These are phyloP conservation scores for Pseudochirops cupreus DNA, from an alignment of 2,797 vertebrate genomes.

Conservation along the genomic window DNA sequence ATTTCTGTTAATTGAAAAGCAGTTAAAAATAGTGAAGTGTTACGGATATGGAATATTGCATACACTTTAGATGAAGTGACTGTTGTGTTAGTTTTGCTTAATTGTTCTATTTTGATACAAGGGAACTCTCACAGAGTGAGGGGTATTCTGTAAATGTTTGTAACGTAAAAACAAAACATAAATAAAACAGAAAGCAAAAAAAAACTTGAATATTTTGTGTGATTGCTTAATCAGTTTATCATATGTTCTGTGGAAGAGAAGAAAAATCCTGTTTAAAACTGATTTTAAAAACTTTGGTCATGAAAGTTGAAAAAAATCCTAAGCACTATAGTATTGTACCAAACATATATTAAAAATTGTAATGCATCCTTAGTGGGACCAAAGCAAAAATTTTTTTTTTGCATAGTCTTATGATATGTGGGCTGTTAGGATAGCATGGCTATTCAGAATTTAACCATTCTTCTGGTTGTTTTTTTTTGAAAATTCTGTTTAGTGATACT, in stretches of 20 bases:
- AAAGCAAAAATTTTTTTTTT: constrained; percentile 15
- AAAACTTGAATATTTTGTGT: not conserved
- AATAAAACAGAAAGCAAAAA: not conserved
- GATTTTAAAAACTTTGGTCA: constrained; percentile 24
- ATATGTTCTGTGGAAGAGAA: not conserved
- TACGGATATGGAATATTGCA: not conserved
- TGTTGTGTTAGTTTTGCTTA: not conserved
- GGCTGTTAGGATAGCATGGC: constrained; percentile 7
- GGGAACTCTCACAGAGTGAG: not conserved
- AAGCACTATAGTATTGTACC: constrained; percentile 31
- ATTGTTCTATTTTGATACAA: not conserved
- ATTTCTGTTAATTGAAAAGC: not conserved
- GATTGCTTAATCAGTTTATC: constrained; percentile 1
- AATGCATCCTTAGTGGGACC: constrained; percentile 44
- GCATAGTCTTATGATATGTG: constrained; percentile 22
- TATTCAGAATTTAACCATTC: constrained; percentile 48
- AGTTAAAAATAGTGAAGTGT: not conserved
- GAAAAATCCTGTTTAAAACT: constrained; percentile 47
- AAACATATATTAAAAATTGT: not conserved
- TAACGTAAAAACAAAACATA: not conserved
- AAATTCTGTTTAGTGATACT: not conserved
- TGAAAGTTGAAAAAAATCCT: constrained; percentile 39
- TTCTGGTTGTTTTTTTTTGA: not conserved
- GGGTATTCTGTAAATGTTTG: not conserved
- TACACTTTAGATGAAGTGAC: not conserved